Evolutionary conservation across 1,140 invertebrate species (phyloP), one percentile per base, ranked within the genome.

Genomic region (Muscidifurax raptorellus): DNA sequence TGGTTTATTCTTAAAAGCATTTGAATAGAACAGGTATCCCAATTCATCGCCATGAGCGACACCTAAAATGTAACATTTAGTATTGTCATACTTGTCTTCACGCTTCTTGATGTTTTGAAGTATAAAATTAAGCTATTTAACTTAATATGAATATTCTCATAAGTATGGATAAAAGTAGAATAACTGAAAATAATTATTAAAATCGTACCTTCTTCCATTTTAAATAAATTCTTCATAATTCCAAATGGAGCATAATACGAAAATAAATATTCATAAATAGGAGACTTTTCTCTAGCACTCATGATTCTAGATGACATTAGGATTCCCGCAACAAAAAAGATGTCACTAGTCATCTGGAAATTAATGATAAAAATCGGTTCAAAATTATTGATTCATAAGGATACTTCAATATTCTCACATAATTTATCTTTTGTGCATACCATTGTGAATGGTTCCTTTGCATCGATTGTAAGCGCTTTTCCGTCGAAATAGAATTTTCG

Each of bases 1-100:
- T 2, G 90, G 90, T 30, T 89, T 86, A 81, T 91, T 90, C 72
- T 92, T 91, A 28, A 92, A 89, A 12, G n/a, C 36, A 0, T 87
- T 89, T n/a, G 89, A 89, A 74, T 92, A 92, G 86, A 96, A 96
- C 27, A 95, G 85, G 88, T 96, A 96, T 86, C 95, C 94, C 67
- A 96, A 87, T 64, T 96, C 96, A 86, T 96, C 96, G 7, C 95
- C 95, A 88, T 96, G 96, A 67, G 94, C 94, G 6, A 95, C 94
- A 76, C 95, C 92, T 92, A 74, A 77, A 82, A 32, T 40, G 74
- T 47, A 66, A 47, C 12, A 47, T 10, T 9, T 47, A 47, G 4
- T 47, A 80, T 69, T 40, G 64, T 44, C 32, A 69, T 76, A 64
- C n/a, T n/a, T n/a, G n/a, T n/a, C n/a, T n/a, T n/a, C n/a, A n/a